Conservation (phyloP, 2,888 invertebrate genomes). For the Lepidocyrtoides sp. region DNA sequence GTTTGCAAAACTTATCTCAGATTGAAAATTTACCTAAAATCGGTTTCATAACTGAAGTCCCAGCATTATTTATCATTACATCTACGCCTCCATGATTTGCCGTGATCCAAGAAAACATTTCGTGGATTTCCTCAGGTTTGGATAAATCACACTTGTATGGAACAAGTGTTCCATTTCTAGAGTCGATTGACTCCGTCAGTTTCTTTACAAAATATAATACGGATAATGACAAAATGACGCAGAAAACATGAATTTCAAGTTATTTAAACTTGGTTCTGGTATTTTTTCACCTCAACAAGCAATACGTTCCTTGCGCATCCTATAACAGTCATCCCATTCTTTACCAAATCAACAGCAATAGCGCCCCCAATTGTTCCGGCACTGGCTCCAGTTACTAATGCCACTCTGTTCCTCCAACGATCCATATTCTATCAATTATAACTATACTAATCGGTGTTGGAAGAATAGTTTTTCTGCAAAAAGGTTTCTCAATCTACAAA, state of each 20-base stretch:
- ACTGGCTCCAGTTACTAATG: conserved; percentile 82
- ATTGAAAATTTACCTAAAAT: conserved; percentile 71
- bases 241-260: too few species aligned
- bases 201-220: conserved; percentile 37
- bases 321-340: conserved; percentile 81
- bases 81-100: conserved; percentile 80
- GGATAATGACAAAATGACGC: too few species aligned
- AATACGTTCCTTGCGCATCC: conserved; percentile 79
- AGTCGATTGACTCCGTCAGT: neutral
- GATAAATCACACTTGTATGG: conserved; percentile 81
- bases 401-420: conserved; percentile 79
- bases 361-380: conserved; percentile 76
- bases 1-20: too few species aligned
- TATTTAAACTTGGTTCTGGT: too few species aligned
- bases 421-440: conserved; percentile 58
- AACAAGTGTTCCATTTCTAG: conserved; percentile 27
- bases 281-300: conserved; percentile 80
- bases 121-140: conserved; percentile 76
- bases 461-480: neutral
- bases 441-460: too few species aligned
- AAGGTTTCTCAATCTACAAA: too few species aligned
- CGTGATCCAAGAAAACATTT: conserved; percentile 81
- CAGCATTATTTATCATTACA: conserved; percentile 82
- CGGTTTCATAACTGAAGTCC: conserved; percentile 65
- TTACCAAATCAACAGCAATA: conserved; percentile 71